phyloP scores from a whole-genome alignment of 2,888 invertebrate genomes.

The Archips crataeganus region DNA sequence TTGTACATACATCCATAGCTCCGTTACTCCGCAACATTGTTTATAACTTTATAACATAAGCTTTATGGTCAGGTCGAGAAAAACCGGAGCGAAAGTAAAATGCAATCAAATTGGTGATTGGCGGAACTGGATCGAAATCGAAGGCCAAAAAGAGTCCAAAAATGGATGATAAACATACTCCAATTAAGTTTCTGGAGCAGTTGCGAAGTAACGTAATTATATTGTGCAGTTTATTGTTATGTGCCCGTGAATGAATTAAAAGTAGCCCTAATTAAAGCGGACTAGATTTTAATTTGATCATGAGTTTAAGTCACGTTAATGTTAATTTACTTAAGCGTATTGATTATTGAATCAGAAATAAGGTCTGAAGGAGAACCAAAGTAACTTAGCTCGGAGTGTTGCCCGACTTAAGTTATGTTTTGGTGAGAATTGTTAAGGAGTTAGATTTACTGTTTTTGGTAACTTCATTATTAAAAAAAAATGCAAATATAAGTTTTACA shows the following conservation, averaged over 20 bases:
- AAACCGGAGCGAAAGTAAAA: conserved; percentile 77
- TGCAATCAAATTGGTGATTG: conserved; percentile 63
- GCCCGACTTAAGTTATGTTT: too few species aligned
- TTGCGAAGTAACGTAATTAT: conserved; percentile 56
- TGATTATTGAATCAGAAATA: not conserved
- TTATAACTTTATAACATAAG: conserved; percentile 32
- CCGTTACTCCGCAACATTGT: conserved; percentile 16
- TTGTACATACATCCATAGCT: not conserved
- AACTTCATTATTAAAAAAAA: too few species aligned
- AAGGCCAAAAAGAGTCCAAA: conserved; percentile 75
- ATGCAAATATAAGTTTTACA: too few species aligned
- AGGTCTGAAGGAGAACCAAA: too few species aligned
- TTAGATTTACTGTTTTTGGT: too few species aligned
- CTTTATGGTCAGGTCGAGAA: conserved; percentile 69
- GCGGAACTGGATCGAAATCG: conserved; percentile 71
- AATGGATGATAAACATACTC: conserved; percentile 68
- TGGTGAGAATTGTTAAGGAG: too few species aligned
- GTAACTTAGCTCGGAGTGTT: too few species aligned
- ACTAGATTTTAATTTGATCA: conserved; percentile 29
- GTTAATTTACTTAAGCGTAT: conserved; percentile 3
- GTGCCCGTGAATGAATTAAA: conserved; percentile 27
- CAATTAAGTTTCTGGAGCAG: conserved; percentile 54
- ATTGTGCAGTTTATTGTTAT: conserved; percentile 30
- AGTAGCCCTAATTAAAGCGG: conserved; percentile 22
- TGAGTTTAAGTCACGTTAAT: conserved; percentile 25